A percentile compares a stretch with the other conserved stretches of the same genome.
These are phyloP conservation scores for Lasioglossum marginatum DNA, from an alignment of 2,888 invertebrate species.

Conservation along the genomic window DNA sequence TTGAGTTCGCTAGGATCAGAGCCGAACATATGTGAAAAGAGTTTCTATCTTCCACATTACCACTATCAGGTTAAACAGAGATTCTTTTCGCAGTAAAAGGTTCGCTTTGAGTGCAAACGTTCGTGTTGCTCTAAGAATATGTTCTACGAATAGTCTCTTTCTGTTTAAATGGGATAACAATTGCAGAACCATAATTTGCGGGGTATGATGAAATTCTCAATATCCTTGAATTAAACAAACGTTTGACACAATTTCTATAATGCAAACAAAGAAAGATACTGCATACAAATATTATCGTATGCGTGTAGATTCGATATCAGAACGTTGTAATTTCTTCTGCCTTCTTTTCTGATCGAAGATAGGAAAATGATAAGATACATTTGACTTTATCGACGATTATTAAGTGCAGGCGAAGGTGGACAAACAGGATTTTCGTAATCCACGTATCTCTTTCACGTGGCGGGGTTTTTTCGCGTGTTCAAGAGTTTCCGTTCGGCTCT, in stretches of 20 bases:
- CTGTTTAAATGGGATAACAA: not conserved
- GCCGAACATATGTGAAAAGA: not conserved
- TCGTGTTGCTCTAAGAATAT: no score
- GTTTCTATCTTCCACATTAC: not conserved
- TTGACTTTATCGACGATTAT: not conserved
- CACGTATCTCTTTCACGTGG: constrained; percentile 50
- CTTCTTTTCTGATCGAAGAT: not conserved
- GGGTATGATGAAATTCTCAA: not conserved
- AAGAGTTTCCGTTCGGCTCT: constrained; percentile 55
- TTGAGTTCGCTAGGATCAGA: not conserved
- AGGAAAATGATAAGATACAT: not conserved
- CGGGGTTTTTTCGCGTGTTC: constrained; percentile 55
- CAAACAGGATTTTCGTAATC: constrained; percentile 24
- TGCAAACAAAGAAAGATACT: not conserved
- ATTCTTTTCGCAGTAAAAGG: not conserved
- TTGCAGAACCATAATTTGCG: not conserved
- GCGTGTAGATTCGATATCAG: not conserved
- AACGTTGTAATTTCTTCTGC: not conserved
- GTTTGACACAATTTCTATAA: not conserved
- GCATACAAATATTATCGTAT: not conserved
- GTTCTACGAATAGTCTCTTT: not conserved
- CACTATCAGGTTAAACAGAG: not conserved
- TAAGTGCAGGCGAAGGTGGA: not conserved
- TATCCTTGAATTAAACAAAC: not conserved
- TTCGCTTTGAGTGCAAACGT: not conserved